Percentiles rank a stretch among this genome's conserved stretches.
phyloP scores from a whole-genome alignment of 2,113 vertebrate genomes.

The Chaetura pelagica region DNA sequence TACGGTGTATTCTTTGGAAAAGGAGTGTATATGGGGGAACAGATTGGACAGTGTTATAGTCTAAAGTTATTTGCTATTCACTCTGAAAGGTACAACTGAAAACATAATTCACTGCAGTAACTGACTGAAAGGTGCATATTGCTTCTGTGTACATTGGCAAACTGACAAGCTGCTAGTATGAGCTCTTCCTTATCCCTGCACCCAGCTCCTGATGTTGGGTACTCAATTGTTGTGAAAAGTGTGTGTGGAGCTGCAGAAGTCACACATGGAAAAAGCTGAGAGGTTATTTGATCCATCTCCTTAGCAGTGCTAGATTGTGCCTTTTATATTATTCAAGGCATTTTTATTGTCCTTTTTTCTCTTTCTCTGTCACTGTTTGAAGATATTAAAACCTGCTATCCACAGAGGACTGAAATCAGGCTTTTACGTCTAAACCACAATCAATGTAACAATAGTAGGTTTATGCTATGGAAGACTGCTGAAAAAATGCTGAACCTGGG shows the following conservation, averaged over 20 bases:
- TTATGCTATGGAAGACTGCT: background rate
- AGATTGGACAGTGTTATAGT: conserved; percentile 45
- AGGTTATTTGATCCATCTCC: background rate
- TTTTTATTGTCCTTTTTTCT: background rate
- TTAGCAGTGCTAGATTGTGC: background rate
- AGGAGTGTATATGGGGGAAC: conserved; percentile 29
- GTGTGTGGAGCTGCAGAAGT: background rate
- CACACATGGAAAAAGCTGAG: background rate
- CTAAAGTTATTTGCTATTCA: conserved; percentile 46
- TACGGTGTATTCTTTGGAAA: conserved; percentile 66
- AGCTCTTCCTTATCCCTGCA: background rate
- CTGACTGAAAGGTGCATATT: background rate
- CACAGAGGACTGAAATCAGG: background rate
- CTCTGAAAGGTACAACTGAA: conserved; percentile 16
- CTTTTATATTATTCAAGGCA: background rate
- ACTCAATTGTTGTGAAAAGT: background rate
- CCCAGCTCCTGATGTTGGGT: background rate
- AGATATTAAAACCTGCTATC: background rate
- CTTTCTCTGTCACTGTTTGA: background rate
- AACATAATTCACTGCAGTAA: conserved; percentile 48
- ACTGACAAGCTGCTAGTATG: background rate
- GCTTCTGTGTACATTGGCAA: conserved; percentile 7
- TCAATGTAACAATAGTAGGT: background rate
- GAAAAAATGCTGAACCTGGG: background rate
- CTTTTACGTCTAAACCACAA: background rate